Percentiles rank a stretch among this genome's conserved stretches.
phyloP scores from a whole-genome alignment of 2,888 invertebrate species.

The Hybos culiciformis region DNA sequence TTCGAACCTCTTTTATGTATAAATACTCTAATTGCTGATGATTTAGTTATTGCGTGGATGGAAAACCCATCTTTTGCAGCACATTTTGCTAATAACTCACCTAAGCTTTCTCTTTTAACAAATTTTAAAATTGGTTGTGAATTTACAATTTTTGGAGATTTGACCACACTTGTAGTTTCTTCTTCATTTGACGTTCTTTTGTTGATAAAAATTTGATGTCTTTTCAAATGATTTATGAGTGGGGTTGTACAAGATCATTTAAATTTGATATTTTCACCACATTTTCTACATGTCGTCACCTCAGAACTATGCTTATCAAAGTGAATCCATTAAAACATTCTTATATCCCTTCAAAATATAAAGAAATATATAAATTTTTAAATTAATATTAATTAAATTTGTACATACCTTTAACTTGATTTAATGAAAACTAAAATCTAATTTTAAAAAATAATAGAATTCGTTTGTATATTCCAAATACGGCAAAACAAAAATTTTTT shows the following conservation, averaged over 20 bases:
- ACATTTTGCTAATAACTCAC: neutral
- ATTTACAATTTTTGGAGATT: neutral
- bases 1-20: neutral
- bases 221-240: neutral
- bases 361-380: neutral
- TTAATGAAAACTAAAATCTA: too few relatives aligned
- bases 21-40: neutral
- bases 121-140: neutral
- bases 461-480: neutral
- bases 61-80: neutral
- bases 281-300: slow-evolving; percentile 1
- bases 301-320: slow-evolving; percentile 1
- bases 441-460: too few relatives aligned
- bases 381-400: neutral
- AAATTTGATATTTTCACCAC: neutral
- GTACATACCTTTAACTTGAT: slow-evolving; percentile 1
- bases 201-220: neutral
- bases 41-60: neutral
- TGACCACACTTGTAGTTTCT: neutral
- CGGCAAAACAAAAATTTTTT: neutral
- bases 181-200: neutral
- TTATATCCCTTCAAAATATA: neutral
- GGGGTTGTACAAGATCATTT: neutral
- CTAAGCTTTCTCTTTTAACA: neutral
- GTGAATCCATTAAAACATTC: neutral